phyloP scores from a whole-genome alignment of 35 echinoderm and acorn worm species.

The Hemicentrotus pulcherrimus region DNA sequence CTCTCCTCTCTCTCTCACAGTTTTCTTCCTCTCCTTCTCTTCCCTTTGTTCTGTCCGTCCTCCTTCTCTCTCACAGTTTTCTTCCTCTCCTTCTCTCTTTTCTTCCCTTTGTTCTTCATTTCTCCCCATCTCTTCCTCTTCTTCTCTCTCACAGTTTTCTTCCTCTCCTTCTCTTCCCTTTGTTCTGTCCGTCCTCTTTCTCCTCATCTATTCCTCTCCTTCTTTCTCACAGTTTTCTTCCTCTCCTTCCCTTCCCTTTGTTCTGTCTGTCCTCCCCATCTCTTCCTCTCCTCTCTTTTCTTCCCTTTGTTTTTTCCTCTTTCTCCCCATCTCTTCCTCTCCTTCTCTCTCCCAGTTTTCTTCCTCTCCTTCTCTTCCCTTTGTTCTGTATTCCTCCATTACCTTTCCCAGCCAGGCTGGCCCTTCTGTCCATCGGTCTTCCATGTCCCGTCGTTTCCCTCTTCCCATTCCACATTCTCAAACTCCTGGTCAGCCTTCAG shows the following conservation, averaged over 20 bases:
- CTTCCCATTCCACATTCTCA: slow-evolving; percentile 15
- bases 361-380: no score
- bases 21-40: no score
- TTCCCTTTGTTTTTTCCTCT: no score
- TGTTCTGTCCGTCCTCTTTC: neutral
- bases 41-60: no score
- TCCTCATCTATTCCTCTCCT: neutral
- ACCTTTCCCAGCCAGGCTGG: neutral
- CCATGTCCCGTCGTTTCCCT: neutral
- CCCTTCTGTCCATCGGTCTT: neutral
- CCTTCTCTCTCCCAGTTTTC: no score
- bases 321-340: no score
- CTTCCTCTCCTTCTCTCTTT: no score
- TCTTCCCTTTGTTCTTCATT: no score
- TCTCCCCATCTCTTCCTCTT: no score
- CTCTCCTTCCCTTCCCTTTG: neutral
- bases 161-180: neutral
- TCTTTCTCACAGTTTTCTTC: neutral
- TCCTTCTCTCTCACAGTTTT: no score
- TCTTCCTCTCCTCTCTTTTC: no score
- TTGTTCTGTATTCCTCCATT: neutral
- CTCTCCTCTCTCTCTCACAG: no score
- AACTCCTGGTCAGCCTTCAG: neutral
- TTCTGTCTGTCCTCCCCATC: neutral
- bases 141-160: neutral